Conservation (phyloP, 2,113 vertebrate species). For the Nyctibius bracteatus region DNA sequence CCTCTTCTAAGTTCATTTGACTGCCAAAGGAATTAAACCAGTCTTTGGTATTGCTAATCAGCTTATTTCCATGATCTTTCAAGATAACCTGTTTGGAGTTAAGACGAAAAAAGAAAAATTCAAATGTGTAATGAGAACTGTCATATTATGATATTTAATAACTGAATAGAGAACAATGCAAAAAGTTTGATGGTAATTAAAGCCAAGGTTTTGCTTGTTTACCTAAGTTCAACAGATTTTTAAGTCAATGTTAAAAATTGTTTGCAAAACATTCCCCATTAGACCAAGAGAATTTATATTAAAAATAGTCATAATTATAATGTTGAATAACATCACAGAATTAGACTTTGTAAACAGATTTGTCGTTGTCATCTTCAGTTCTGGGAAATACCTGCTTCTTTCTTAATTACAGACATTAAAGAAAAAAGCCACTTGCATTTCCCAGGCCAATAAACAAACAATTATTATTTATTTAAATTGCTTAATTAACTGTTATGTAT, state of each 20-base stretch:
- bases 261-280: neutral
- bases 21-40: conserved; percentile 55
- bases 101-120: neutral
- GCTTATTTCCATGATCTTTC: conserved; percentile 58
- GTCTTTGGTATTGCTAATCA: conserved; percentile 39
- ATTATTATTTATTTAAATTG: neutral
- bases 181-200: conserved; percentile 35
- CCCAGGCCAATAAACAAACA: neutral
- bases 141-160: conserved; percentile 27
- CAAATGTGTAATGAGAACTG: conserved; percentile 6
- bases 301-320: neutral
- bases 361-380: neutral
- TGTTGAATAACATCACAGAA: neutral
- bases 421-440: neutral
- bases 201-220: neutral
- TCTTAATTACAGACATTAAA: neutral
- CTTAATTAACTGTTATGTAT: neutral
- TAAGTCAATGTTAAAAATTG: neutral
- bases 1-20: conserved; percentile 46
- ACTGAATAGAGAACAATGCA: neutral
- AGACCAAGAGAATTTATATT: neutral
- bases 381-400: conserved; percentile 8
- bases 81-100: conserved; percentile 31
- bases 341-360: neutral
- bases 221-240: neutral